Evolutionary conservation across 2,113 vertebrate species (phyloP), one percentile per base, ranked within the genome.

Genomic region (Herpetotheres cachinnans): DNA sequence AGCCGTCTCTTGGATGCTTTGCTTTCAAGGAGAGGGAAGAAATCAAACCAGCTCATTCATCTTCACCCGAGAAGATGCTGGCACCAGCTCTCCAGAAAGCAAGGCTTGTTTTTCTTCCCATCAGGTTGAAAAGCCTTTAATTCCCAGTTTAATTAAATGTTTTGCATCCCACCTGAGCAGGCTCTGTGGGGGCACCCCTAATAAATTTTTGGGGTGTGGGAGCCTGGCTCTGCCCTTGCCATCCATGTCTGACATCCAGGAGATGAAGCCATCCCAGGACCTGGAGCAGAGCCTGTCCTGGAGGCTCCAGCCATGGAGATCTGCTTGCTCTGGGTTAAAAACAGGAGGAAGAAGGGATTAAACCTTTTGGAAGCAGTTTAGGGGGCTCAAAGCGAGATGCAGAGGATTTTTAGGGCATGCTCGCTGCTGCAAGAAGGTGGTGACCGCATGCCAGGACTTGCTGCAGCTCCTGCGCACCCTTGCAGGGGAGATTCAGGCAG

Each of bases 161-260:
- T 59, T 87, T n/a, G 9, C 13, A 27, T 61, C 7, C 24, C 29
- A 47, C 26, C 52, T n/a, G 8, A 71, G 36, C n/a, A 50, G 49
- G 25, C 18, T 86, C 16, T 52, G 66, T 6, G 6, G 49, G 20
- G 25, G 13, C 9, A 29, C 12, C 58, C 17, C 16, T 12, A 16
- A 24, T 27, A 40, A 7, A 22, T 27, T 36, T 56, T 25, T 0
- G 1, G n/a, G 30, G 42, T 42, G 72, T 0, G 0, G 29, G 34
- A 73, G 38, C 22, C 72, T 13, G 26, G 3, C 16, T 65, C 18
- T 66, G 16, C 50, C 69, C 36, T 56, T 14, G 2, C 16, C 44
- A 38, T 27, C n/a, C 3, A 0, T 2, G 5, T 58, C 49, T 15
- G 55, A 36, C 13, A 36, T 26, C 61, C 38, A 47, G 49, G 73